Evolutionary conservation across 2,113 vertebrate genomes (phyloP), one percentile per base, ranked within the genome.

Genomic region (Anarrhichthys ocellatus): DNA sequence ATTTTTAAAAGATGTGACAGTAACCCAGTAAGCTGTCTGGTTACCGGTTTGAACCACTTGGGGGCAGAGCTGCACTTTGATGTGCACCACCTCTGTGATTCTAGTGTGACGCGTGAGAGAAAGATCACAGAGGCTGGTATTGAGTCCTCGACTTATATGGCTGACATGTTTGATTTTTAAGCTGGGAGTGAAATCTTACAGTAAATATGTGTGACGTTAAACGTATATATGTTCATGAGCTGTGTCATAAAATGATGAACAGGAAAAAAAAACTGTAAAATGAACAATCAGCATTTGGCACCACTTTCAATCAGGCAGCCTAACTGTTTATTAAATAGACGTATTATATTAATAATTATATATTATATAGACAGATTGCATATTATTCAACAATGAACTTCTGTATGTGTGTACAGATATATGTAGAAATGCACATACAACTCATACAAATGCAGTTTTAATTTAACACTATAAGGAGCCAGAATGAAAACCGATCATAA

Each of bases 41-140:
- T 70, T 75, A 27, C 83, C 6, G 34, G 29, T 32, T 82, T 80
- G 22, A 77, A 29, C 91, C 92, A 92, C 88, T 48, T 46, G 92
- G 84, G 85, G 92, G 92, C 92, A 90, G 90, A 91, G 68, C 72
- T 7, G 90, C 73, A 82, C 89, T 81, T 74, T 69, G 40, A 73
- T 66, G 67, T 50, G 9, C 34, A 17, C 1, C 3, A 10, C 1
- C 1, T 64, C 29, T 44, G 58, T 22, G 29, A 11, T 9, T 50
- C 4, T 9, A 24, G 38, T 15, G 32, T 70, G 64, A 44, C 9
- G 40, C 59, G 5, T 34, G 24, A 56, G 13, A 52, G 1, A 22
- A 9, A 52, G 40, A 66, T 34, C 48, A 56, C 1, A 54, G 5
- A 24, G 34, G 2, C 5, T n/a, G n/a, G 0, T 17, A 6, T 13